Evolutionary conservation across 2,113 vertebrate genomes (phyloP).

Genomic region (Prolemur simus): DNA sequence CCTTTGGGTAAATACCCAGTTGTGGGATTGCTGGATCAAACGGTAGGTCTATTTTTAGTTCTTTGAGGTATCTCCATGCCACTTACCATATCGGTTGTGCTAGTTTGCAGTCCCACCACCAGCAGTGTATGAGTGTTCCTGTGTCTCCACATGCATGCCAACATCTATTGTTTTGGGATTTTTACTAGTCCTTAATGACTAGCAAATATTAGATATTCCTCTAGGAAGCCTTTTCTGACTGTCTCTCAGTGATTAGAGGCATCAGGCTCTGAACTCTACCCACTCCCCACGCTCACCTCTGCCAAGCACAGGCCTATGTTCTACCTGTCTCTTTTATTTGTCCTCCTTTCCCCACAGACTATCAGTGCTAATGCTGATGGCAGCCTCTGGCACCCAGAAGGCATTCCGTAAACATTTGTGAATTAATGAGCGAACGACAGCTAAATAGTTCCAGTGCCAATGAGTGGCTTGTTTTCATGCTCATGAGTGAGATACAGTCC

Average conservation of each 20-base stretch:
- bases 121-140: no score
- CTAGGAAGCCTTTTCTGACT: not conserved
- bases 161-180: not conserved
- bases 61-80: no score
- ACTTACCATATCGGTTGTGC: no score
- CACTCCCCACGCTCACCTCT: accelerated
- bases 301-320: not conserved
- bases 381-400: not conserved
- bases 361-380: no score
- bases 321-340: not conserved
- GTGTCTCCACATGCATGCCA: no score
- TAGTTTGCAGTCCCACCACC: no score
- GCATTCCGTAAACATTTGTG: not conserved
- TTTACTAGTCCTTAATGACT: not conserved
- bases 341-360: not conserved
- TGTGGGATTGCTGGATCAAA: no score
- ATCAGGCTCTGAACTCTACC: not conserved
- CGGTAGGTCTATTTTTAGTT: no score
- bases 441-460: not conserved
- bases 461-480: not conserved
- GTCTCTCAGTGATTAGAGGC: not conserved
- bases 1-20: no score
- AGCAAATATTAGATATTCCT: not conserved
- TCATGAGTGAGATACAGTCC: not conserved
- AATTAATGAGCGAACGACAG: not conserved